Conservation (phyloP, 2,888 invertebrate genomes). For the Mimas tiliae region DNA sequence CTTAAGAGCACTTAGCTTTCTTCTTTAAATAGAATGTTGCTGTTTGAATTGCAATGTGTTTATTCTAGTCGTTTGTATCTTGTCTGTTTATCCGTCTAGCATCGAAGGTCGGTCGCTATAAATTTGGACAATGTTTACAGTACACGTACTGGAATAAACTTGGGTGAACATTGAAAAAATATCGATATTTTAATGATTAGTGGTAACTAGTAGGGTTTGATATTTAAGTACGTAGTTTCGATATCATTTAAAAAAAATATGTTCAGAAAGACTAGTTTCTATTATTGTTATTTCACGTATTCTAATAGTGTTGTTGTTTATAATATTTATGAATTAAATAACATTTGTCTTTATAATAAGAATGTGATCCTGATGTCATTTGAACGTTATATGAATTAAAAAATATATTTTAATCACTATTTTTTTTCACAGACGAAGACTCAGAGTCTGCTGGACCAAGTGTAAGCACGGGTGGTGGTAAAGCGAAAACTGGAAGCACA, state of each 20-base stretch:
- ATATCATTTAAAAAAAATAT: no score
- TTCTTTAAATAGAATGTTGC: conserved; percentile 64
- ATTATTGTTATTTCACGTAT: neutral
- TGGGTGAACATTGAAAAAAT: conserved; percentile 25
- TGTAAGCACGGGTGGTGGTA: conserved; percentile 57
- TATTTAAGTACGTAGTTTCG: neutral
- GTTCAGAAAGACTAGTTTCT: no score
- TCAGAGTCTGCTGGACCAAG: conserved; percentile 77
- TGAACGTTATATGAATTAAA: no score
- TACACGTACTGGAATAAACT: conserved; percentile 39
- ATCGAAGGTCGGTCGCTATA: conserved; percentile 53
- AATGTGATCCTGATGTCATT: no score
- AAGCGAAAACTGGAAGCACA: conserved; percentile 87
- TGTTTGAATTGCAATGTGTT: conserved; percentile 51
- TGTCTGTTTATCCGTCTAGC: conserved; percentile 54
- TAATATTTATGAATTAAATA: neutral
- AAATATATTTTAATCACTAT: neutral
- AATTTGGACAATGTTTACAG: conserved; percentile 52
- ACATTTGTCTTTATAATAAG: no score
- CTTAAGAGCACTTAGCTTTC: conserved; percentile 43
- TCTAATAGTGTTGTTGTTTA: no score
- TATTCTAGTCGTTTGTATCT: conserved; percentile 56
- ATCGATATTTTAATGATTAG: conserved; percentile 13
- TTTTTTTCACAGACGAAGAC: conserved; percentile 82
- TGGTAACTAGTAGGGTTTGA: neutral